Percentiles rank a stretch among this genome's conserved stretches.
Conservation (phyloP, 2,113 vertebrate species). For the Trematocara unimaculatum region DNA sequence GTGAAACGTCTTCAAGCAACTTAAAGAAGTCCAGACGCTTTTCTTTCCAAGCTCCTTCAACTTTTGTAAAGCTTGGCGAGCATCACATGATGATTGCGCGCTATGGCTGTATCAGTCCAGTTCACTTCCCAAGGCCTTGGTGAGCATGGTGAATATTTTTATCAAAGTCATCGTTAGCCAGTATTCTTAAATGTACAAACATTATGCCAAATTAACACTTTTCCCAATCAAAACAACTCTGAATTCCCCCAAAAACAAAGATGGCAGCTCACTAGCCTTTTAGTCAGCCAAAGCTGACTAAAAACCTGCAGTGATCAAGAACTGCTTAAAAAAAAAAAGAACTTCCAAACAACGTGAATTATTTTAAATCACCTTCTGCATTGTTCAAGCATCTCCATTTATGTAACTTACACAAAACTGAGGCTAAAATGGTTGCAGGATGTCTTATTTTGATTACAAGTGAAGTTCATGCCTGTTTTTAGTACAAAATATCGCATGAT, state of each 20-base stretch:
- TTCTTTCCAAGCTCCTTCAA: fast-evolving
- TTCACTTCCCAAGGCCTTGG: not conserved
- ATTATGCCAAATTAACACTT: not conserved
- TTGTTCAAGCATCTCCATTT: not conserved
- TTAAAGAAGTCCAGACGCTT: not conserved
- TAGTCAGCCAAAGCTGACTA: not conserved
- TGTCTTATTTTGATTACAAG: not conserved
- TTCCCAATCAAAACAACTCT: not conserved
- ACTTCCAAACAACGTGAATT: not conserved
- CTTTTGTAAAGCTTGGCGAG: not conserved
- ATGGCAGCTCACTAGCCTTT: not conserved
- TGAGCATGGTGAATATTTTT: not conserved
- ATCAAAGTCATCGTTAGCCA: fast-evolving
- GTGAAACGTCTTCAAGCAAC: not conserved
- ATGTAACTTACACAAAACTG: not conserved
- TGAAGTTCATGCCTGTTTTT: not conserved
- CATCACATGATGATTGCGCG: fast-evolving
- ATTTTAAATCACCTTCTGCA: not conserved
- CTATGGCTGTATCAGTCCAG: not conserved
- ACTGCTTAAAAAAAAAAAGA: not conserved
- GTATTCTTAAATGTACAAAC: not conserved
- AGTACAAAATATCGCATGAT: not conserved
- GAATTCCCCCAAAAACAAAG: not conserved
- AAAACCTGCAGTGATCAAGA: not conserved
- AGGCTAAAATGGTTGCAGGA: not conserved